These are phyloP conservation scores for Pseudochirops corinnae DNA, from an alignment of 2,797 vertebrate genomes.

Conservation along the genomic window DNA sequence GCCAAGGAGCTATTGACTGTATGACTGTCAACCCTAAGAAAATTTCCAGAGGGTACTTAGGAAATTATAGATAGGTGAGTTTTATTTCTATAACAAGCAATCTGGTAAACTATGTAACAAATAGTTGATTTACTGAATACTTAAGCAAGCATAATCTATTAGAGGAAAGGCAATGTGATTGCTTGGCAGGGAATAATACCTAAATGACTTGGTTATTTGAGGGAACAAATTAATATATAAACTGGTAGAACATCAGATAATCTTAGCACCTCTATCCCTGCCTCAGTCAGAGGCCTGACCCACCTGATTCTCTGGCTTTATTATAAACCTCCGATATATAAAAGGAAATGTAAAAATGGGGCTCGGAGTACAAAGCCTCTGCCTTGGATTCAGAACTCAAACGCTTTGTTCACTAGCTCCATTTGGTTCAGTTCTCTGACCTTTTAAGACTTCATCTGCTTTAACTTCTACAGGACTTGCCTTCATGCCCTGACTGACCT, in stretches of 20 bases:
- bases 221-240: not conserved
- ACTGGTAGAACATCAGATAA: not conserved
- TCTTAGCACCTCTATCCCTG: not conserved
- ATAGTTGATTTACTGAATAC: not conserved
- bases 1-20: not conserved
- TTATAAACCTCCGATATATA: not conserved
- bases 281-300: not conserved
- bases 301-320: not conserved
- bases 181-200: not conserved
- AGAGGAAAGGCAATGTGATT: not conserved
- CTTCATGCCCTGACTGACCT: not conserved
- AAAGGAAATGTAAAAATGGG: not conserved
- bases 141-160: not conserved
- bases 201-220: not conserved
- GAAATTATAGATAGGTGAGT: not conserved
- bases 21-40: not conserved
- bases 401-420: not conserved
- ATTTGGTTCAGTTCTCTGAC: not conserved
- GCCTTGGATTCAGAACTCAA: not conserved
- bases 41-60: not conserved
- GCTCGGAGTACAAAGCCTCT: not conserved
- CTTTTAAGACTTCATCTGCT: not conserved
- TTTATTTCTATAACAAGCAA: not conserved
- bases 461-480: not conserved
- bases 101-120: not conserved